Evolutionary conservation across 2,113 vertebrate genomes (phyloP).

Genomic region (Cyprinodon variegatus): DNA sequence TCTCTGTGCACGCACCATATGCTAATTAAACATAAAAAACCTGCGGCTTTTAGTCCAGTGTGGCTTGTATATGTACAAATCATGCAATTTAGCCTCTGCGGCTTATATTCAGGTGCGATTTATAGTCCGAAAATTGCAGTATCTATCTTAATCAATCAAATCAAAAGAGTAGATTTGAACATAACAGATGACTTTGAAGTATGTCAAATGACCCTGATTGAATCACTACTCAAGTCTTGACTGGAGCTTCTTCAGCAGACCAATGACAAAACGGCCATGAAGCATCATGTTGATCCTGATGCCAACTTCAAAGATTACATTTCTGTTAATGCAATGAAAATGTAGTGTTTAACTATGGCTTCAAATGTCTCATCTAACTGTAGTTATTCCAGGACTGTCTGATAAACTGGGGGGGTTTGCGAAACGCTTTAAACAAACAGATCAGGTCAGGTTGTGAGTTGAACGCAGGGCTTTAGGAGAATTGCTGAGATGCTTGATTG

Average conservation of each 20-base stretch:
- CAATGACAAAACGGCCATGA: neutral
- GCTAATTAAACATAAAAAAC: too few relatives aligned
- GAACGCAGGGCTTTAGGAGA: constrained; percentile 17
- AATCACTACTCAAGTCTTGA: neutral
- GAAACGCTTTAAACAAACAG: neutral
- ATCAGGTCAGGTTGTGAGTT: neutral
- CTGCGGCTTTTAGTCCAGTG: too few relatives aligned
- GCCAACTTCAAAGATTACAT: neutral
- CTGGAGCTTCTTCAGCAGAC: neutral
- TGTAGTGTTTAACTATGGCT: neutral
- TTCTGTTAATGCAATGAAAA: neutral
- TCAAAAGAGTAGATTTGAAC: neutral
- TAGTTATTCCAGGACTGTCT: neutral
- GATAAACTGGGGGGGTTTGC: neutral
- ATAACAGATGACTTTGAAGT: neutral
- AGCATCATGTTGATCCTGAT: neutral
- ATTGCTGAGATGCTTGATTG: constrained; percentile 1
- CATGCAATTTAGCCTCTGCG: too few relatives aligned
- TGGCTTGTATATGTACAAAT: too few relatives aligned
- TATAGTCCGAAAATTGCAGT: too few relatives aligned
- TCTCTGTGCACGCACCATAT: too few relatives aligned
- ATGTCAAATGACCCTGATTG: neutral
- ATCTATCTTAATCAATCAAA: neutral
- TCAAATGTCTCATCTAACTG: neutral
- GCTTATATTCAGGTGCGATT: too few relatives aligned